Conservation (phyloP, 2,797 vertebrate genomes). For the Lagocephalus sceleratus region DNA sequence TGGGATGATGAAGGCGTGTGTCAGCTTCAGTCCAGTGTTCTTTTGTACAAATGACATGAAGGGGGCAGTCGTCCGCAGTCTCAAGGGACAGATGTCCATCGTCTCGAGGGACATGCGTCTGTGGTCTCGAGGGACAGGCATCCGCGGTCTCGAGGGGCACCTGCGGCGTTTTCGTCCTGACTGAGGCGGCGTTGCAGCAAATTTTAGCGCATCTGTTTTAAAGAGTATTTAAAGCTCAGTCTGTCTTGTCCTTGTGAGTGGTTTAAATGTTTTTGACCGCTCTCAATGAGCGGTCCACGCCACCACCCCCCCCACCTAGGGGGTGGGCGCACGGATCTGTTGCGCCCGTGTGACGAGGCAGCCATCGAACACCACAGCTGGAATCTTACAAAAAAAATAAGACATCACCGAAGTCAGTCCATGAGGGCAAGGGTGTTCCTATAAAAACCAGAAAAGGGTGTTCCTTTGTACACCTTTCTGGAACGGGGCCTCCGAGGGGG, state of each 20-base stretch:
- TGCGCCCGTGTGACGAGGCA: slow-evolving; percentile 15
- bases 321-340: too few species aligned
- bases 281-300: too few species aligned
- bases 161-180: slow-evolving; percentile 25
- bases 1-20: slow-evolving; percentile 51
- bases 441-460: slow-evolving; percentile 45
- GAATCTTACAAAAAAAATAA: slow-evolving; percentile 54
- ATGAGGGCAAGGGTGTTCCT: slow-evolving; percentile 47
- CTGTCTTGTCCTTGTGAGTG: slow-evolving; percentile 52
- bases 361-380: slow-evolving; percentile 54
- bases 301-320: too few species aligned
- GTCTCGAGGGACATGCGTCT: too few species aligned
- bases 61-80: too few species aligned
- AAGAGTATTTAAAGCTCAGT: slow-evolving; percentile 79
- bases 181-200: slow-evolving; percentile 42
- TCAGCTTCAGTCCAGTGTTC: slow-evolving; percentile 43
- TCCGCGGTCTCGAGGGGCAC: too few species aligned
- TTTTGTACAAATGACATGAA: slow-evolving; percentile 62
- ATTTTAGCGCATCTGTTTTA: slow-evolving; percentile 46
- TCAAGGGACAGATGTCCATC: too few species aligned
- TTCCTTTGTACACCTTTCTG: slow-evolving; percentile 75
- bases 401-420: slow-evolving; percentile 43
- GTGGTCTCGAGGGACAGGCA: too few species aligned
- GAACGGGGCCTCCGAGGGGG: slow-evolving; percentile 21
- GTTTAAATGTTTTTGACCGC: too few species aligned